Percentiles rank a stretch among this genome's conserved stretches.
Conservation (phyloP, 2,113 vertebrate genomes). For the Silurus glanis region DNA sequence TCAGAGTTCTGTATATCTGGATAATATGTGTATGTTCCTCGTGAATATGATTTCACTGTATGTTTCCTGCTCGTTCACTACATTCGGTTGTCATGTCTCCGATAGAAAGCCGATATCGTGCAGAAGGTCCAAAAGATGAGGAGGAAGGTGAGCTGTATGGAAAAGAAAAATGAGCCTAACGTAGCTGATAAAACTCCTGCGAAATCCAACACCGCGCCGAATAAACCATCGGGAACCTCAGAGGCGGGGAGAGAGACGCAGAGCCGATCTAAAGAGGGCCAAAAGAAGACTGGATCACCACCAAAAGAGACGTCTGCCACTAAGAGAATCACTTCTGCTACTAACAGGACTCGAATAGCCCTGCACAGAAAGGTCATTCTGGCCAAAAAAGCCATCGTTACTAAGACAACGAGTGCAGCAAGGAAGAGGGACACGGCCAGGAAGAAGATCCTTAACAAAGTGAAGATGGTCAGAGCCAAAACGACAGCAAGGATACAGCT, state of each 20-base stretch:
- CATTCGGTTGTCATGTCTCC: neutral
- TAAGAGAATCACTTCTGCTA: neutral
- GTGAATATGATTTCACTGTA: neutral
- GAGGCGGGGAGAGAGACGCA: neutral
- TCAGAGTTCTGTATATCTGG: conserved; percentile 50
- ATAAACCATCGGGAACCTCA: neutral
- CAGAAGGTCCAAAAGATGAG: conserved; percentile 20
- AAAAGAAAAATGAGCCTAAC: neutral
- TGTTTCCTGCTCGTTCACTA: neutral
- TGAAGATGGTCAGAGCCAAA: neutral
- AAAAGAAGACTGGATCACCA: too few species aligned
- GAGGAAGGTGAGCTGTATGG: neutral
- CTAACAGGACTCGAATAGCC: rapidly evolving
- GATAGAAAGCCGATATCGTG: conserved; percentile 41
- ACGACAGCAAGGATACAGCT: neutral
- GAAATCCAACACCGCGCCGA: neutral
- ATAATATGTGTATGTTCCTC: too few species aligned
- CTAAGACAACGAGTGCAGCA: neutral
- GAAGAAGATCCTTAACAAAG: neutral
- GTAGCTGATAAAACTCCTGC: neutral
- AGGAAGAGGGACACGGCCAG: neutral
- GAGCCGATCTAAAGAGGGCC: neutral
- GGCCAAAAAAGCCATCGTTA: neutral
- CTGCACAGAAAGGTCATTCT: neutral
- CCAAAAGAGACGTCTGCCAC: neutral